Base-by-base conservation (phyloP, 30 jellyfish, hydroid and myxozoan species). In the Cassiopea xamachana region DNA sequence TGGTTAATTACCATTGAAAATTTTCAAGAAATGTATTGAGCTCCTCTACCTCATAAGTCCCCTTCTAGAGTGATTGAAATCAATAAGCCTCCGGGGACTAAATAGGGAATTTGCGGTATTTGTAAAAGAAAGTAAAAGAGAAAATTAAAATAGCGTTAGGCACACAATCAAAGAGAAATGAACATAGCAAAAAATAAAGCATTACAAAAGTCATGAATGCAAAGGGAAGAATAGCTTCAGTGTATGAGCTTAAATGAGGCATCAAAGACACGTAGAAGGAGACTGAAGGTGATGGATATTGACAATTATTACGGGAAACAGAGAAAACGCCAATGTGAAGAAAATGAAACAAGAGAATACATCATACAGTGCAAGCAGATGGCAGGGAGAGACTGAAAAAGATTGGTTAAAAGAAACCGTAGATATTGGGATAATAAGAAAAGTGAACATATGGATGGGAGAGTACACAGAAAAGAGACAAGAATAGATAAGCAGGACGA, bases 391-490 rank as follows among this genome's bases (percentile, higher is more conserved):
- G 17, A 13, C 8, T 2, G 27, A 7, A 73, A 73, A 19, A 55
- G 81, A 73, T 19, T 73, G 50, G 81, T 6, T 27, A 19, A 17
- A 73, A 39, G 81, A 73, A 58, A 73, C 59, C 7, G 50, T 14
- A 73, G 81, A 73, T 73, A 73, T 27, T 13, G 50, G 81, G 18
- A 73, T 73, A 16, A 73, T 73, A 73, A 51, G 45, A 73, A 73
- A 44, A 19, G 81, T 73, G 81, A 73, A 14, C 81, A 73, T 51
- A 73, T 73, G 81, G 81, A 73, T 73, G 81, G 81, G 27, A 39
- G 81, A 73, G 61, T 73, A 73, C 7, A 73, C 1, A 73, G 81
- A 73, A 47, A 58, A 73, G 81, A 73, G 81, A 18, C 81, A 73
- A 73, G 61, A 18, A 73, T 18, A 73, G 27, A 73, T 73, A 73